These are phyloP conservation scores for Electrona antarctica DNA, from an alignment of 2,113 vertebrate species.

Conservation along the genomic window DNA sequence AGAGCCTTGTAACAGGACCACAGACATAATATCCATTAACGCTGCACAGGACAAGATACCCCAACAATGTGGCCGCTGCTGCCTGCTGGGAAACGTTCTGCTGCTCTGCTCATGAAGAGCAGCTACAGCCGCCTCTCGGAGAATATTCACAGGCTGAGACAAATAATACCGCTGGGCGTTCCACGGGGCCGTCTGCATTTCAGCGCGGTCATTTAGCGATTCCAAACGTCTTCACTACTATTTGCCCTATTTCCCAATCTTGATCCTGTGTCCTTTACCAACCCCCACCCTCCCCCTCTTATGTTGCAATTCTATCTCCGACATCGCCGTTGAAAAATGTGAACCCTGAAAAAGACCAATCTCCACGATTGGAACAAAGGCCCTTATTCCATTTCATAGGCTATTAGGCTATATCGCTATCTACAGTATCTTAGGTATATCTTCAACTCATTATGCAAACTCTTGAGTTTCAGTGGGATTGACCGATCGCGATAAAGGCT, in stretches of 20 bases:
- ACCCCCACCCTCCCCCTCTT: slow-evolving; percentile 30
- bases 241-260: slow-evolving; percentile 6
- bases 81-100: slow-evolving; percentile 11
- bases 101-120: neutral
- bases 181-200: slow-evolving; percentile 5
- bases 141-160: neutral
- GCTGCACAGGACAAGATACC: slow-evolving; percentile 6
- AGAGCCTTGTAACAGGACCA: neutral
- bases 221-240: slow-evolving; percentile 21
- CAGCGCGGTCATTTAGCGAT: slow-evolving; percentile 3
- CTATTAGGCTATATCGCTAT: slow-evolving; percentile 57
- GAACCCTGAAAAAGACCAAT: slow-evolving; percentile 44
- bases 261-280: slow-evolving; percentile 13
- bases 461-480: slow-evolving; percentile 66
- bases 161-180: neutral
- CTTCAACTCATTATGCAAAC: slow-evolving; percentile 60
- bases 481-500: slow-evolving; percentile 58
- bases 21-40: slow-evolving; percentile 7
- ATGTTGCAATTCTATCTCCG: slow-evolving; percentile 54
- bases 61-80: neutral
- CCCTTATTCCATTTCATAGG: slow-evolving; percentile 56
- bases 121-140: neutral
- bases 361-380: slow-evolving; percentile 49
- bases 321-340: slow-evolving; percentile 57
- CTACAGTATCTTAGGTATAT: slow-evolving; percentile 63